phyloP scores from a whole-genome alignment of 2,113 vertebrate species.

The Lagopus leucura region DNA sequence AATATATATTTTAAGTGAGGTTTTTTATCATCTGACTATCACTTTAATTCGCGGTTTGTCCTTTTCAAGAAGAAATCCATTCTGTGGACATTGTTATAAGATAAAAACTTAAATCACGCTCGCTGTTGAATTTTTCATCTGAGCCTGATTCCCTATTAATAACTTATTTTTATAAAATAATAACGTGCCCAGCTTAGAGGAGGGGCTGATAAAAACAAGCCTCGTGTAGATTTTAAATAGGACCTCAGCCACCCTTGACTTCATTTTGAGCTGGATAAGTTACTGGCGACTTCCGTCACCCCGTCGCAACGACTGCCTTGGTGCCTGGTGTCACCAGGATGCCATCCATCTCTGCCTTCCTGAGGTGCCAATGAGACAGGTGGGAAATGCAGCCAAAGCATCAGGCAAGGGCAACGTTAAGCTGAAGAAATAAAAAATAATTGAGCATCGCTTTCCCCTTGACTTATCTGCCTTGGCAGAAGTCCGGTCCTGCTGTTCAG shows the following conservation, averaged over 20 bases:
- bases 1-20: slow-evolving; percentile 60
- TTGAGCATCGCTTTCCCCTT: fast-evolving
- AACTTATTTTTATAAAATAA: slow-evolving; percentile 64
- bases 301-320: neutral
- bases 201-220: slow-evolving; percentile 39
- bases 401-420: slow-evolving; percentile 19
- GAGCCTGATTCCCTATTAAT: slow-evolving; percentile 43
- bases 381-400: neutral
- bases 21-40: slow-evolving; percentile 54
- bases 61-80: slow-evolving; percentile 60
- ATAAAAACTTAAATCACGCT: slow-evolving; percentile 48
- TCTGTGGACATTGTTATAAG: slow-evolving; percentile 23
- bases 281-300: neutral
- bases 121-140: slow-evolving; percentile 47
- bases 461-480: neutral
- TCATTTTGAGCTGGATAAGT: neutral
- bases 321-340: neutral
- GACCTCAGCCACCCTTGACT: neutral
- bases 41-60: slow-evolving; percentile 67
- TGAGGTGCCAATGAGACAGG: neutral
- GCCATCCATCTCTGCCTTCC: neutral
- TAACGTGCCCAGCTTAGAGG: slow-evolving; percentile 44
- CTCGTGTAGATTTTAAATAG: slow-evolving; percentile 17
- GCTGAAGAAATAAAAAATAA: neutral
- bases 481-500: neutral